Conservation (phyloP, 2,113 vertebrate genomes). For the Sula dactylatra region DNA sequence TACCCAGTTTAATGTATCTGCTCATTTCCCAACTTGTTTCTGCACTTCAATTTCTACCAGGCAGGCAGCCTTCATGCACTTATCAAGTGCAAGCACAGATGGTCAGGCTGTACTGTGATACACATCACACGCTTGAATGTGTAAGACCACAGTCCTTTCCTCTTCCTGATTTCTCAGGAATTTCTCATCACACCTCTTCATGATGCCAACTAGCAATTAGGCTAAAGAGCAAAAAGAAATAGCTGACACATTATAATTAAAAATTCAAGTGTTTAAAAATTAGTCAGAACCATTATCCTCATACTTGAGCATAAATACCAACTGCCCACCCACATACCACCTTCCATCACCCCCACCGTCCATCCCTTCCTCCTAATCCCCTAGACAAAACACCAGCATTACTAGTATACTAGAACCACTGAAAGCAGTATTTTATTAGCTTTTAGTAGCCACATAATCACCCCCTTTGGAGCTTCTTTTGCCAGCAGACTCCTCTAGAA, state of each 20-base stretch:
- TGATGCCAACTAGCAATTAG: not conserved
- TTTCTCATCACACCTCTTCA: not conserved
- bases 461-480: not conserved
- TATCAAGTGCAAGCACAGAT: accelerated
- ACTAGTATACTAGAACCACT: no score
- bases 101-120: not conserved
- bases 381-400: not conserved
- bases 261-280: not conserved
- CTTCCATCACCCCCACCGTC: not conserved
- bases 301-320: conserved; percentile 19
- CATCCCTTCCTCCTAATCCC: not conserved
- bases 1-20: not conserved
- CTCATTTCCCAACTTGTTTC: not conserved
- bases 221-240: conserved; percentile 9
- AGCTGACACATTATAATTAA: not conserved
- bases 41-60: not conserved
- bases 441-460: not conserved
- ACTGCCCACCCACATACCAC: not conserved
- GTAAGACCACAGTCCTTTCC: not conserved
- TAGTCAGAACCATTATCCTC: conserved; percentile 19
- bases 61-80: not conserved
- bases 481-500: not conserved
- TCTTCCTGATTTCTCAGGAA: not conserved
- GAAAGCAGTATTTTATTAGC: not conserved
- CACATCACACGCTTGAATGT: accelerated